Evolutionary conservation across 2,113 vertebrate genomes (phyloP).

Genomic region (Podilymbus podiceps): DNA sequence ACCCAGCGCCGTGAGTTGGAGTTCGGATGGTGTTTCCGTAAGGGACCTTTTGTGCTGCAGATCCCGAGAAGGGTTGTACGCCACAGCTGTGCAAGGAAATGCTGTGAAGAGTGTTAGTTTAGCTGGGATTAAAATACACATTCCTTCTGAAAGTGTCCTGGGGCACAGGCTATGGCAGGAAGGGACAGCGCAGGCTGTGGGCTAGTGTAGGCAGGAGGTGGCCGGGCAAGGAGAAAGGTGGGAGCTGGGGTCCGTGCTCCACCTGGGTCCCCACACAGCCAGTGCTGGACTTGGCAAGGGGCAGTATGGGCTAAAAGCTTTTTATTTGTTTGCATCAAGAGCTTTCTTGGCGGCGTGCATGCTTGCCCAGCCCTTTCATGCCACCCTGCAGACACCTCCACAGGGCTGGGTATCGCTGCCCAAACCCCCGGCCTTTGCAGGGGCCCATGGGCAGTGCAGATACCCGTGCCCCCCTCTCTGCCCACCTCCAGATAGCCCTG

Average conservation of each 20-base stretch:
- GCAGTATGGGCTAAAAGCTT: background rate
- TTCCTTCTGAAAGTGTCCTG: background rate
- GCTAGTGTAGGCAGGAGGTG: background rate
- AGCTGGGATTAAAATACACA: background rate
- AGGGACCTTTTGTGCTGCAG: background rate
- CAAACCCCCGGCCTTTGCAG: background rate
- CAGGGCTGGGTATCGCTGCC: accelerated
- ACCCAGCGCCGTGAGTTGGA: accelerated
- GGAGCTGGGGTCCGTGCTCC: background rate
- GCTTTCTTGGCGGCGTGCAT: background rate
- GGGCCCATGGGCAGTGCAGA: background rate
- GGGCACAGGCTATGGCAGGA: background rate
- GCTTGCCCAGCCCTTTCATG: background rate
- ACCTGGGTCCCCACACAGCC: background rate
- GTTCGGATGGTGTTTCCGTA: background rate
- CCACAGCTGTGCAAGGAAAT: accelerated
- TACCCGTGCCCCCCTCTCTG: slow-evolving; percentile 69
- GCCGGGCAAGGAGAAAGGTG: background rate
- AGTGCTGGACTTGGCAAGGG: no score
- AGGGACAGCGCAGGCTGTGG: background rate
- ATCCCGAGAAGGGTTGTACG: accelerated
- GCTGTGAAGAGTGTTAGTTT: background rate
- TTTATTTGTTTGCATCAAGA: background rate
- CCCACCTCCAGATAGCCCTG: accelerated
- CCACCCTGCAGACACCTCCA: background rate